Evolutionary conservation across 2,113 vertebrate genomes (phyloP), one percentile per base, ranked within the genome.

Genomic region (Megalops atlanticus): DNA sequence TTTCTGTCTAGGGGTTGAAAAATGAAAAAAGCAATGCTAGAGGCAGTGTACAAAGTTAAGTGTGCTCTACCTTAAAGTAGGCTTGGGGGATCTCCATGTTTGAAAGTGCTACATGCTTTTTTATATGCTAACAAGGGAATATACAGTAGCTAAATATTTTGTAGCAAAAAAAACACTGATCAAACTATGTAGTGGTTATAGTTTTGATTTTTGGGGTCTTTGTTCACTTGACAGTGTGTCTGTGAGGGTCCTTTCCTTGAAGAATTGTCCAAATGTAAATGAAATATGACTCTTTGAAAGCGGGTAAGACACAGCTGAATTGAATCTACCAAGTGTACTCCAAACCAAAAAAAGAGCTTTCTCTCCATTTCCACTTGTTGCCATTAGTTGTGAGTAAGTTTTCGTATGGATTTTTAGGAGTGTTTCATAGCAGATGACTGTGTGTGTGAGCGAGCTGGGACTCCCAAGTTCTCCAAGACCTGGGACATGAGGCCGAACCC

Each of bases 71-170:
- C 21, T 39, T 74, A 24, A 74, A 72, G 27, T 70, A 27, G 68
- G 68, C 78, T 80, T 80, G 41, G 69, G 74, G 8, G n/a, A 54
- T 58, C 39, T 80, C 64, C 45, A 41, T 79, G 64, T 40, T 72
- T 71, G 24, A 35, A 24, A 70, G n/a, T 31, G 69, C 31, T 35
- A 49, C 78, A 15, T 35, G n/a, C 58, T 64, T 64, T 64, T 39
- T 72, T 21, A 40, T 43, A 43, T 43, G 38, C 72, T 64, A n/a
- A 27, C n/a, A 58, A 58, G 15, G 5, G 52, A 31, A 31, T 10
- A 31, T 7, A 10, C 31, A 64, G 58, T 12, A 70, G n/a, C 64
- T 33, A 24, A 71, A 79, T 27, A 18, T 38, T 71, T 49, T 49
- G 12, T 45, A 68, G 69, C 27, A 43, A 24, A 64, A 15, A 3